Conservation (phyloP, 2,888 invertebrate species). For the Sinopyrophorus schimmeli region DNA sequence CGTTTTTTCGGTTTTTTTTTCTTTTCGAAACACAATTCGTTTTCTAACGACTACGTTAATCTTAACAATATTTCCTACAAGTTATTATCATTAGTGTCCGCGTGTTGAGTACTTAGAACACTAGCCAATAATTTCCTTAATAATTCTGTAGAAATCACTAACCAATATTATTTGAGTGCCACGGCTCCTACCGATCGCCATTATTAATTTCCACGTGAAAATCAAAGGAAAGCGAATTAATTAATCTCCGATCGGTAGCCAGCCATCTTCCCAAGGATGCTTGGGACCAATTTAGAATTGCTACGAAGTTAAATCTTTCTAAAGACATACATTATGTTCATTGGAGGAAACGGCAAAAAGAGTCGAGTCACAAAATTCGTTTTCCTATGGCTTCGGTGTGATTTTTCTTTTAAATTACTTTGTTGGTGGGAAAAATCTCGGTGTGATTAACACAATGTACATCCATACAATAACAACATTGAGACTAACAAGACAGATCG, state of each 20-base stretch:
- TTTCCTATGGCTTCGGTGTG: too few species aligned
- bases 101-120: constrained; percentile 19
- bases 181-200: constrained; percentile 17
- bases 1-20: too few species aligned
- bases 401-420: too few species aligned
- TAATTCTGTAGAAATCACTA: constrained; percentile 28
- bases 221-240: background rate
- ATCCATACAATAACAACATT: too few species aligned
- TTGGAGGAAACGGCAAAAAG: too few species aligned
- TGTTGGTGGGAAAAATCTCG: too few species aligned
- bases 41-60: constrained; percentile 4
- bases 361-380: too few species aligned
- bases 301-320: constrained; percentile 31
- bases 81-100: constrained; percentile 22
- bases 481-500: too few species aligned
- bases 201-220: constrained; percentile 10
- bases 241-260: constrained; percentile 9
- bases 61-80: constrained; percentile 12
- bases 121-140: constrained; percentile 13
- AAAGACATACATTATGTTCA: too few species aligned
- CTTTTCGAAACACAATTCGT: constrained; percentile 14
- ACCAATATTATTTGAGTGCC: constrained; percentile 24
- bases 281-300: constrained; percentile 34
- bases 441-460: too few species aligned
- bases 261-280: constrained; percentile 13